Percentiles rank a stretch among this genome's conserved stretches.
phyloP scores from a whole-genome alignment of 2,888 invertebrate genomes.

The Sesamia inferens region DNA sequence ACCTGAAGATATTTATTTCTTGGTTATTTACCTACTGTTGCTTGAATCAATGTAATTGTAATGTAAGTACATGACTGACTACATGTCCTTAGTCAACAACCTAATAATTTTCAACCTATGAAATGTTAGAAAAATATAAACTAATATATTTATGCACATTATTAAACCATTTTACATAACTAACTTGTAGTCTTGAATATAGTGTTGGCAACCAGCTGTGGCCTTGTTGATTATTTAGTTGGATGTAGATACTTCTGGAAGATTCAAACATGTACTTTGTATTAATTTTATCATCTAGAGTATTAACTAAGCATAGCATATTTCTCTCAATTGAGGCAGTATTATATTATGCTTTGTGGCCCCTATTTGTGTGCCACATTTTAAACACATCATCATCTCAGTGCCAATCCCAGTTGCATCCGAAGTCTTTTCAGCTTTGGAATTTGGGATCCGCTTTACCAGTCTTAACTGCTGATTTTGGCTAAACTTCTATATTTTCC shows the following conservation, averaged over 20 bases:
- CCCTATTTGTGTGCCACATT: background rate
- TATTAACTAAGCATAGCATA: slow-evolving; percentile 18
- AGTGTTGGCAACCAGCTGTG: slow-evolving; percentile 50
- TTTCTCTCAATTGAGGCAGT: slow-evolving; percentile 10
- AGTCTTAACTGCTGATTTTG: no score
- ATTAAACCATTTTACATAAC: background rate
- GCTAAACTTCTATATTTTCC: no score
- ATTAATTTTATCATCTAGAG: slow-evolving; percentile 1
- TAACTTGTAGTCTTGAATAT: slow-evolving; percentile 18
- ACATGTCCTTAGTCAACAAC: background rate
- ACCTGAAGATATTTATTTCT: slow-evolving; percentile 3
- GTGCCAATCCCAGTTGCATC: no score
- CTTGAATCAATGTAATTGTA: slow-evolving; percentile 7
- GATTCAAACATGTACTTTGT: slow-evolving; percentile 15
- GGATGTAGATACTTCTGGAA: slow-evolving; percentile 39
- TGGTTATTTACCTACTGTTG: background rate
- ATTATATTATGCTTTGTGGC: background rate
- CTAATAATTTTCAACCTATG: background rate
- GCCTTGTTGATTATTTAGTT: slow-evolving; percentile 49
- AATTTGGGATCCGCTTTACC: no score
- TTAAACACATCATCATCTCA: no score
- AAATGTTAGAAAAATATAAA: background rate
- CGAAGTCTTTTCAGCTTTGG: no score
- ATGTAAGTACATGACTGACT: background rate
- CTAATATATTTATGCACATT: background rate